These are phyloP conservation scores for Drosophila yakuba DNA, from an alignment of 1,140 invertebrate species.

Conservation along the genomic window DNA sequence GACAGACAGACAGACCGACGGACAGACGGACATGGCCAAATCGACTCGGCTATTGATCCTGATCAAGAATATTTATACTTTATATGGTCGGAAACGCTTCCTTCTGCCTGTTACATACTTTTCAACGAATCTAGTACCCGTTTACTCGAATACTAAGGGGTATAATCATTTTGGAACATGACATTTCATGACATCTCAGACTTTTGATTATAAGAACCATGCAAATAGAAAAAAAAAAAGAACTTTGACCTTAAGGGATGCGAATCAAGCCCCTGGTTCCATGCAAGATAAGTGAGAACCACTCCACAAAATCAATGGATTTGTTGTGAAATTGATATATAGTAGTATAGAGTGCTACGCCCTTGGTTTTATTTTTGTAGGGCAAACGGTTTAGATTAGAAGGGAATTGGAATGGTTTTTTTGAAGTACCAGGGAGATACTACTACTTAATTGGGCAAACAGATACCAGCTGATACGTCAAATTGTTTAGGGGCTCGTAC, in stretches of 20 bases:
- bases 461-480: conserved; percentile 5
- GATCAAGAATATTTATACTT: no score
- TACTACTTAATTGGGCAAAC: conserved; percentile 23
- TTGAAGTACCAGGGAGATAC: conserved; percentile 7
- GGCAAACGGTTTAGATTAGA: conserved; percentile 27
- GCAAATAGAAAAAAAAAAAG: not conserved
- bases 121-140: no score
- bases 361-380: conserved; percentile 34
- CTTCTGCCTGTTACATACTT: no score
- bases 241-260: conserved; percentile 14
- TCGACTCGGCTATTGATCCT: no score
- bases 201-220: no score
- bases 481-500: conserved; percentile 22
- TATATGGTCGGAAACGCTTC: no score
- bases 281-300: conserved; percentile 30
- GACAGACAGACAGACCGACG: no score
- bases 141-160: no score
- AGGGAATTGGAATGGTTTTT: conserved; percentile 2
- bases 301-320: conserved; percentile 17
- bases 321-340: conserved; percentile 36
- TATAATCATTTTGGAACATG: no score
- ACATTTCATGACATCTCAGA: no score
- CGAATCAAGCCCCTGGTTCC: conserved; percentile 5
- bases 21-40: no score
- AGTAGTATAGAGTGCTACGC: not conserved